Conservation (phyloP, 2,113 vertebrate genomes). For the Anguilla japonica region DNA sequence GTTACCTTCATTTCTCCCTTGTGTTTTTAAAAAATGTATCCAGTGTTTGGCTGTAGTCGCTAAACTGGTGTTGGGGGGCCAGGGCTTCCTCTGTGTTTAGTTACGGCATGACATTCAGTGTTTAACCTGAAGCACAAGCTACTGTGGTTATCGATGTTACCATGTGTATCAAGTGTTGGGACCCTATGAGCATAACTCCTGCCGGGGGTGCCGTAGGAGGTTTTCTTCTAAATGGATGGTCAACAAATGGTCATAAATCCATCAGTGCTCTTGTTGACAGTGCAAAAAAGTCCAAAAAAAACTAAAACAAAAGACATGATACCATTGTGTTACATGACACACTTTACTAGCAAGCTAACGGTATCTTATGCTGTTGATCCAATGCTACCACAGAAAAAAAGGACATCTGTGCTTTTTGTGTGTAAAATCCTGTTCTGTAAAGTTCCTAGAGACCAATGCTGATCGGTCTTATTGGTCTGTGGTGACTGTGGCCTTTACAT, state of each 20-base stretch:
- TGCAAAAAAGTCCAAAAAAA: not conserved
- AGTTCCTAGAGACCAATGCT: not conserved
- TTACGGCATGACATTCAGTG: not conserved
- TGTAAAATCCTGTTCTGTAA: not conserved
- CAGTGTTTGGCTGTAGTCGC: not conserved
- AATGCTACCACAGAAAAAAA: not conserved
- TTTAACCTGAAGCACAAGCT: slow-evolving; percentile 1
- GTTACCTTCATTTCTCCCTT: not conserved
- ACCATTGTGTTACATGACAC: not conserved
- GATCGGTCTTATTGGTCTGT: not conserved
- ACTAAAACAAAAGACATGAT: not conserved
- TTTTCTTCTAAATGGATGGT: not conserved
- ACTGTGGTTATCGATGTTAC: not conserved
- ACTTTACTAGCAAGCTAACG: not conserved
- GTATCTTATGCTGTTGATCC: not conserved
- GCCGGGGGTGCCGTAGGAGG: not conserved
- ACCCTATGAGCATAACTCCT: not conserved
- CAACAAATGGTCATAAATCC: not conserved
- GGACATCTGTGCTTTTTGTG: not conserved
- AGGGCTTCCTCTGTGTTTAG: not conserved
- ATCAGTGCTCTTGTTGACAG: slow-evolving; percentile 12
- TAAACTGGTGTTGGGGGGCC: not conserved
- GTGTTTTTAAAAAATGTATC: not conserved
- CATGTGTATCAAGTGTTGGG: not conserved
- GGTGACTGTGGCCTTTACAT: not conserved